A percentile compares a stretch with the other conserved stretches of the same genome.
Evolutionary conservation across 2,797 vertebrate genomes (phyloP).

Genomic region (Takifugu ocellatus): DNA sequence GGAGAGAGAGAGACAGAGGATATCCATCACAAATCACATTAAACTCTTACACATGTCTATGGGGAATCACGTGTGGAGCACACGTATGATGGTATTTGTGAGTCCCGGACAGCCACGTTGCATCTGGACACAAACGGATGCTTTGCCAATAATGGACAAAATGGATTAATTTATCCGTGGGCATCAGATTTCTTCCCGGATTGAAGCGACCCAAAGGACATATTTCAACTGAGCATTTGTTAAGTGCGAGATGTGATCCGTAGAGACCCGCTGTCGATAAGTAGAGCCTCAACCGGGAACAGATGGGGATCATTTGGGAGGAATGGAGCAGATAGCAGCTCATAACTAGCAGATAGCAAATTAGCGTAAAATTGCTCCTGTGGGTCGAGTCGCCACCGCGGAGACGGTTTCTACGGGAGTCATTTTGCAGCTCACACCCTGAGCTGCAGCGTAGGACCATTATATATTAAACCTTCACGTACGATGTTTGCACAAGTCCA

Average conservation of each 20-base stretch:
- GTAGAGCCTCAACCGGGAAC: slow-evolving; percentile 39
- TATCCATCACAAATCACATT: slow-evolving; percentile 56
- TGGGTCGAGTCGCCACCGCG: slow-evolving; percentile 66
- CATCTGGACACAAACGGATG: slow-evolving; percentile 38
- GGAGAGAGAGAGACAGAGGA: slow-evolving; percentile 38
- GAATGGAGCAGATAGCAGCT: slow-evolving; percentile 44
- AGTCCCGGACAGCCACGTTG: slow-evolving; percentile 50
- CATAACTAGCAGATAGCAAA: slow-evolving; percentile 71
- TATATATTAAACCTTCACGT: slow-evolving; percentile 78
- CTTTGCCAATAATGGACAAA: slow-evolving; percentile 37
- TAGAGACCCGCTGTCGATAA: slow-evolving; percentile 20
- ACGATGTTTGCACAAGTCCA: slow-evolving; percentile 77
- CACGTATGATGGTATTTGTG: slow-evolving; percentile 34
- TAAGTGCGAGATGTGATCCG: slow-evolving; percentile 18
- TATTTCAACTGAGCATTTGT: slow-evolving; percentile 55
- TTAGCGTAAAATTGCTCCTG: slow-evolving; percentile 73
- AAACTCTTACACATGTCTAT: slow-evolving; percentile 30
- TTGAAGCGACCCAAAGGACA: slow-evolving; percentile 53
- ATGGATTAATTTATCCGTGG: slow-evolving; percentile 12
- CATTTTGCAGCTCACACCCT: slow-evolving; percentile 77
- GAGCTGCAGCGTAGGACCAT: slow-evolving; percentile 70
- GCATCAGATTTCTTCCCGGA: slow-evolving; percentile 16
- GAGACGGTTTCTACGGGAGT: slow-evolving; percentile 61
- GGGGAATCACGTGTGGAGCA: slow-evolving; percentile 31
- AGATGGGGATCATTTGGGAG: slow-evolving; percentile 19